phyloP scores from a whole-genome alignment of 2,888 invertebrate species.

The Strigamia crassipes region DNA sequence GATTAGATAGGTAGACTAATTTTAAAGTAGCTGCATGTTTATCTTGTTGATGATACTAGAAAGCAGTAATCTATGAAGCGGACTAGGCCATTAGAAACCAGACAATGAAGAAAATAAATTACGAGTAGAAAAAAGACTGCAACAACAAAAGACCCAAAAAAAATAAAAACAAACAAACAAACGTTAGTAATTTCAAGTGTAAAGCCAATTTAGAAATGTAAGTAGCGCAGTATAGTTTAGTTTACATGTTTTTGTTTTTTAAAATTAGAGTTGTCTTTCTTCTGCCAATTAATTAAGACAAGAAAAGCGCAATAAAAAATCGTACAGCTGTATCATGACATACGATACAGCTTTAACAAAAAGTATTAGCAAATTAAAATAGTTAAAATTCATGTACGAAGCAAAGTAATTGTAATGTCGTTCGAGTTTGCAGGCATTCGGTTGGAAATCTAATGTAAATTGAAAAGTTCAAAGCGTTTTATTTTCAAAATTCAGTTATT shows the following conservation, averaged over 20 bases:
- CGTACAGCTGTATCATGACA: too few relatives aligned
- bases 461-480: too few relatives aligned
- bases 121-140: background rate
- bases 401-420: too few relatives aligned
- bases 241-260: background rate
- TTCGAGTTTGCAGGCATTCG: too few relatives aligned
- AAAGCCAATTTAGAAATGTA: conserved; percentile 7
- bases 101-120: conserved; percentile 3
- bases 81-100: background rate
- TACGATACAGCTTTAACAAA: too few relatives aligned
- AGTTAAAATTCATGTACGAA: too few relatives aligned
- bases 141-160: background rate
- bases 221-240: background rate
- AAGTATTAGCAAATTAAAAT: too few relatives aligned
- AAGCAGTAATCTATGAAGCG: conserved; percentile 35
- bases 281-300: too few relatives aligned
- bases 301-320: too few relatives aligned
- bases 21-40: conserved; percentile 6
- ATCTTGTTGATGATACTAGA: conserved; percentile 16
- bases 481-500: too few relatives aligned
- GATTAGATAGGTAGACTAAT: conserved; percentile 13
- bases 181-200: background rate
- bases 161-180: background rate
- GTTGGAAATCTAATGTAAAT: too few relatives aligned
- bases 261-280: too few relatives aligned